Evolutionary conservation across 92 coral and sea anemone species (phyloP), one percentile per base, ranked within the genome.

Genomic region (Phenganax marumi): DNA sequence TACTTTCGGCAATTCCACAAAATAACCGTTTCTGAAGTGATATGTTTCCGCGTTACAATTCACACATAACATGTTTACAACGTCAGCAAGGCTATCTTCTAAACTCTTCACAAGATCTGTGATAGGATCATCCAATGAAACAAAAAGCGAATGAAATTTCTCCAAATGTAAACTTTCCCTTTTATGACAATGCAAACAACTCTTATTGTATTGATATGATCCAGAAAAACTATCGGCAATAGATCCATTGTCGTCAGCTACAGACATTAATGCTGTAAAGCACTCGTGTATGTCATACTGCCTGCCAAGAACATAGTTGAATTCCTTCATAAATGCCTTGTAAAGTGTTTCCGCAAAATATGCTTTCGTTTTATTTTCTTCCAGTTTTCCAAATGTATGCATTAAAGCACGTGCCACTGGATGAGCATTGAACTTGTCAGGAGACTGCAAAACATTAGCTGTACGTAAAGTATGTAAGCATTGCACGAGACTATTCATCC

Each of bases 401-500:
- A 50, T 73, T 53, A 47, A 60, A n/a, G 83, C 71, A 26, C 8
- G 25, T 33, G 26, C 62, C 16, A 53, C 51, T 33, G 50, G 83
- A 64, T 46, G 54, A 60, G 18, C 52, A 25, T 11, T 53, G 60
- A 13, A 18, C 53, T 10, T 13, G 14, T 11, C 39, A 18, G 14
- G 16, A 0, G 74, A 26, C 0, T 2, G 13, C 11, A 68, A 48
- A 18, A 47, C 12, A 8, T 25, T 56, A 26, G 21, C 60, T 23
- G 14, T 52, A 48, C 19, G 17, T 65, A 56, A 58, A 19, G 50
- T 23, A 60, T 61, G n/a, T n/a, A 61, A 43, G 39, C 71, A 60
- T 53, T 64, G 52, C 24, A 46, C 39, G 8, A 50, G 70, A 25
- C 50, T 52, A 55, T 68, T 79, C 83, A 60, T 16, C 74, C 74